Percentiles rank a stretch among this genome's conserved stretches.
These are phyloP conservation scores for Hecatera dysodea DNA, from an alignment of 2,888 invertebrate genomes.

Conservation along the genomic window DNA sequence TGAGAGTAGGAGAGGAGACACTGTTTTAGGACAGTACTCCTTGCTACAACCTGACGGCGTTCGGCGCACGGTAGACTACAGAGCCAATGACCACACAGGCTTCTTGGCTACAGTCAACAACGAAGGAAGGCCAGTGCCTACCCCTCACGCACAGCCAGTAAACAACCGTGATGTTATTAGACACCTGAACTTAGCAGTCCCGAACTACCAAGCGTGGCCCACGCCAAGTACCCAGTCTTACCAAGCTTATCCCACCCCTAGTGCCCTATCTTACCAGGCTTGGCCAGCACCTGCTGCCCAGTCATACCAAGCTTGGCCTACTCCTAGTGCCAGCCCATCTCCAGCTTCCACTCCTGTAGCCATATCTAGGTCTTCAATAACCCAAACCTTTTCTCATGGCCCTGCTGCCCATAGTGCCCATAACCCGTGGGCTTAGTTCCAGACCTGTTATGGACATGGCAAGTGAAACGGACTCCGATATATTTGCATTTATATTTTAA, in stretches of 20 bases:
- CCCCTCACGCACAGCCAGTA: constrained; percentile 21
- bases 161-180: constrained; percentile 41
- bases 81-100: constrained; percentile 88
- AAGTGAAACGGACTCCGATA: constrained; percentile 53
- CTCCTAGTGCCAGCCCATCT: constrained; percentile 60
- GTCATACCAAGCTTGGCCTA: constrained; percentile 52
- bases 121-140: constrained; percentile 66
- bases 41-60: constrained; percentile 90
- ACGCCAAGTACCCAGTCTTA: constrained; percentile 25
- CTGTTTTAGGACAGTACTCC: constrained; percentile 90
- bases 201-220: constrained; percentile 32
- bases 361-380: constrained; percentile 79
- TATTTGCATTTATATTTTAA: constrained; percentile 78
- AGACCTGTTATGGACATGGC: neutral
- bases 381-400: constrained; percentile 76
- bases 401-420: constrained; percentile 62
- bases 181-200: constrained; percentile 29
- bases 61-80: constrained; percentile 89
- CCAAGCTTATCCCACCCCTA: constrained; percentile 63
- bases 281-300: constrained; percentile 47
- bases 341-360: constrained; percentile 73
- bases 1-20: constrained; percentile 88
- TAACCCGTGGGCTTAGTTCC: constrained; percentile 76
- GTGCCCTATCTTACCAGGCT: constrained; percentile 41
- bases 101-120: constrained; percentile 90